A percentile compares a stretch with the other conserved stretches of the same genome.
Evolutionary conservation across 2,113 vertebrate genomes (phyloP).

Genomic region (Oenanthe oenanthe): DNA sequence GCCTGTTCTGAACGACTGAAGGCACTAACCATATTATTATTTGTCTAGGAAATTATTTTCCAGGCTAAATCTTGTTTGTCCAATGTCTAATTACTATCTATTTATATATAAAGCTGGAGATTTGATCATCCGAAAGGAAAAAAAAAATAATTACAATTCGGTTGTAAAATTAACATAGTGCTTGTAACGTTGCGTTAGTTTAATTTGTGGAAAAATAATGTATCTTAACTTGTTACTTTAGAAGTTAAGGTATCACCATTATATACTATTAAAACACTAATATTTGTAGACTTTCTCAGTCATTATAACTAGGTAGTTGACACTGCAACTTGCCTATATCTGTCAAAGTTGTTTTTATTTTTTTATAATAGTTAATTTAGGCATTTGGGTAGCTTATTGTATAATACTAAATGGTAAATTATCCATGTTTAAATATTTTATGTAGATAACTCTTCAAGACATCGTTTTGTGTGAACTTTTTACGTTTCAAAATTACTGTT

Average conservation of each 20-base stretch:
- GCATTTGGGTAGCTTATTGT: slow-evolving; percentile 76
- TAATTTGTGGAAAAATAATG: slow-evolving; percentile 75
- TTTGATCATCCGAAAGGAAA: slow-evolving; percentile 70
- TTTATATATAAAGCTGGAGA: slow-evolving; percentile 77
- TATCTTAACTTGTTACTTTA: slow-evolving; percentile 78
- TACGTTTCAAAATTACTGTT: slow-evolving; percentile 72
- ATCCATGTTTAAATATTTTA: slow-evolving; percentile 80
- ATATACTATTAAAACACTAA: slow-evolving; percentile 76
- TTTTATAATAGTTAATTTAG: slow-evolving; percentile 77
- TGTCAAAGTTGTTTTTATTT: slow-evolving; percentile 73
- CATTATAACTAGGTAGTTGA: slow-evolving; percentile 80
- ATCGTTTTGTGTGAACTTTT: slow-evolving; percentile 72
- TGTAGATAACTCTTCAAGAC: slow-evolving; percentile 78
- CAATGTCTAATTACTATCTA: slow-evolving; percentile 76
- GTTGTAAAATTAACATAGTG: slow-evolving; percentile 77
- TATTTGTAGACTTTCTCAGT: slow-evolving; percentile 80
- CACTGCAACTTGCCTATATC: slow-evolving; percentile 80
- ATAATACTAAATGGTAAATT: slow-evolving; percentile 79
- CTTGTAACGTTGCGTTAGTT: slow-evolving; percentile 77
- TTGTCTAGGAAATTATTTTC: slow-evolving; percentile 73
- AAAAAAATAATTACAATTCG: slow-evolving; percentile 58
- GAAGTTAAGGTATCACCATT: slow-evolving; percentile 77
- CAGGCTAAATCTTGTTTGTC: slow-evolving; percentile 76
- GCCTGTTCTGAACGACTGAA: slow-evolving; percentile 75
- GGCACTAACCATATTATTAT: slow-evolving; percentile 77